phyloP scores from a whole-genome alignment of 2,797 vertebrate genomes.

The Aselliscus stoliczkanus region DNA sequence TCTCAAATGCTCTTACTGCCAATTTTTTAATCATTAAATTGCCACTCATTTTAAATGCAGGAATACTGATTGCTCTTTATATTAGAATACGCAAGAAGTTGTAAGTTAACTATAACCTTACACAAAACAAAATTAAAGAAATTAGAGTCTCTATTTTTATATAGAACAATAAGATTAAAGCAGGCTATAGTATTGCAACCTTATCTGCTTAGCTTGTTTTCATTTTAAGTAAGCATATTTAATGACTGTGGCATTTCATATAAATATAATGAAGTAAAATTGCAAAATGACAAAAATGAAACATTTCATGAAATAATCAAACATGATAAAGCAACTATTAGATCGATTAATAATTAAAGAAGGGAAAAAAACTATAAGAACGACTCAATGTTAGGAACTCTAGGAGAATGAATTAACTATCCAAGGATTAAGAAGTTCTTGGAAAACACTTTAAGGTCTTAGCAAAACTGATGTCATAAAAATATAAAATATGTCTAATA shows the following conservation, averaged over 20 bases:
- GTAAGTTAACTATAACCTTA: conserved; percentile 12
- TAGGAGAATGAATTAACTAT: conserved; percentile 23
- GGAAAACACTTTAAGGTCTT: neutral
- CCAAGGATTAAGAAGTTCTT: neutral
- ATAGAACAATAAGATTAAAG: neutral
- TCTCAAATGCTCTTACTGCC: neutral
- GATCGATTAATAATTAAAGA: neutral
- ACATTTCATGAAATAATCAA: neutral
- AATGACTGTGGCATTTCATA: neutral
- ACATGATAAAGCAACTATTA: neutral
- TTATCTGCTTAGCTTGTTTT: neutral
- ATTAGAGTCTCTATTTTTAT: neutral
- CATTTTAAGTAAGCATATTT: neutral
- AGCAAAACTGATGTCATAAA: neutral
- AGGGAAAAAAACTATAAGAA: neutral
- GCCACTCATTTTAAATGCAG: neutral
- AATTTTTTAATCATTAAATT: conserved; percentile 30
- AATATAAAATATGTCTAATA: neutral
- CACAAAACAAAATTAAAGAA: neutral
- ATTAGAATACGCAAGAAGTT: neutral
- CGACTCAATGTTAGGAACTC: neutral
- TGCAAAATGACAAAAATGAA: neutral
- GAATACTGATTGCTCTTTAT: neutral
- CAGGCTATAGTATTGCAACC: neutral
- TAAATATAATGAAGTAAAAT: neutral